A percentile compares a stretch with the other conserved stretches of the same genome.
Evolutionary conservation across 2,113 vertebrate species (phyloP).

Genomic region (Hepsetus odoe): DNA sequence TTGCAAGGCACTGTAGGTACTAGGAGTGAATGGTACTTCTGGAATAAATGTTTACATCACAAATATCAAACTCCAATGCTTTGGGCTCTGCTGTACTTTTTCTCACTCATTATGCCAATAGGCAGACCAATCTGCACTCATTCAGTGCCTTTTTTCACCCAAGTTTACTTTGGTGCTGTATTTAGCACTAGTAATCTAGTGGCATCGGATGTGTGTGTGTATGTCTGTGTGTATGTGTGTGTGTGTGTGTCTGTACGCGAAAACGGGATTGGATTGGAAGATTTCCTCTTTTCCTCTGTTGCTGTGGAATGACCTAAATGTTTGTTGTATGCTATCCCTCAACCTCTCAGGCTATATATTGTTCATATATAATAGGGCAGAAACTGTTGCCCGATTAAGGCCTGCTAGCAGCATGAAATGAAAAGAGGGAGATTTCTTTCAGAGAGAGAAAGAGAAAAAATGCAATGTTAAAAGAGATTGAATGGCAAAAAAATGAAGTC

Average conservation of each 20-base stretch:
- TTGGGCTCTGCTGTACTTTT: neutral
- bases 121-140: neutral
- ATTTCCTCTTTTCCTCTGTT: constrained; percentile 10
- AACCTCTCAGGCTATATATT: neutral
- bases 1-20: too few relatives aligned
- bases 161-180: neutral
- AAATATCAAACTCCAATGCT: too few relatives aligned
- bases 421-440: neutral
- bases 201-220: neutral
- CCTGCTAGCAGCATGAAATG: neutral
- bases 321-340: constrained; percentile 6
- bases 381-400: constrained; percentile 1
- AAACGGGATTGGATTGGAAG: neutral
- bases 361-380: constrained; percentile 29
- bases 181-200: neutral
- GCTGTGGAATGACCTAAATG: neutral
- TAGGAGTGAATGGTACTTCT: too few relatives aligned
- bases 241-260: too few relatives aligned
- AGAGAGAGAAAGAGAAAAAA: constrained; percentile 1
- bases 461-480: neutral
- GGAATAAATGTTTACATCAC: too few relatives aligned
- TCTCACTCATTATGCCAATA: neutral
- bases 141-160: neutral
- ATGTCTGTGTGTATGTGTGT: constrained; percentile 10
- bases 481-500: neutral